Evolutionary conservation across 2,797 vertebrate species (phyloP), one percentile per base, ranked within the genome.

Genomic region (Zonotrichia albicollis): DNA sequence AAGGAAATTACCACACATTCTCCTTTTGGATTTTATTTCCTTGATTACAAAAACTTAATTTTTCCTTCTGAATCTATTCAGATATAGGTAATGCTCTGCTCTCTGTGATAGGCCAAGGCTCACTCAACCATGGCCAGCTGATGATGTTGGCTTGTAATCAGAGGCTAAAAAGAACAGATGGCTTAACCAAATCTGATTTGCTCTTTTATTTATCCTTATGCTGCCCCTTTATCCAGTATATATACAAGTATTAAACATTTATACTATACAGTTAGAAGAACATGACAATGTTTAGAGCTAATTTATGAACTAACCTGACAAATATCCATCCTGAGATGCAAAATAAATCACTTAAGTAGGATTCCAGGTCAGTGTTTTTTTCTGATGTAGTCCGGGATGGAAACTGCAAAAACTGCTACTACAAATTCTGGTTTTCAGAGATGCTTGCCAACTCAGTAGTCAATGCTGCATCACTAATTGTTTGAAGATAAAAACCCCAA

Each of bases 151-250:
- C 93, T 96, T 86, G 30, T 82, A 96, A 90, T 94, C 95, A 95
- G 86, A 90, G 84, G 81, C 94, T 43, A 75, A 89, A 97, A 90
- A 91, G 93, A 96, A 81, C 96, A 98, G 97, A 97, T 97, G 96
- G 96, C 90, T 92, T 93, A 95, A 92, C 55, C 75, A 94, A 96
- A 97, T 96, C 94, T 95, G 94, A 97, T 97, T 96, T 97, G 84
- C 64, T 96, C 16, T 94, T 96, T 97, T 87, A 92, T 97, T 96
- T 96, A 96, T 94, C 93, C 53, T 95, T 94, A 93, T 53, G 80
- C 67, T 95, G 46, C 57, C 45, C 72, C 53, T 89, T 94, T 92
- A 84, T 87, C 90, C 40, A 40, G 36, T 10, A 61, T 7, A 61
- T 29, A 93, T 70, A 70, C 55, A 84, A 93, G 75, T 81, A 90